Percentiles rank a stretch among this genome's conserved stretches.
Conservation (phyloP, 2,888 invertebrate species). For the Dexiosoma caninum region DNA sequence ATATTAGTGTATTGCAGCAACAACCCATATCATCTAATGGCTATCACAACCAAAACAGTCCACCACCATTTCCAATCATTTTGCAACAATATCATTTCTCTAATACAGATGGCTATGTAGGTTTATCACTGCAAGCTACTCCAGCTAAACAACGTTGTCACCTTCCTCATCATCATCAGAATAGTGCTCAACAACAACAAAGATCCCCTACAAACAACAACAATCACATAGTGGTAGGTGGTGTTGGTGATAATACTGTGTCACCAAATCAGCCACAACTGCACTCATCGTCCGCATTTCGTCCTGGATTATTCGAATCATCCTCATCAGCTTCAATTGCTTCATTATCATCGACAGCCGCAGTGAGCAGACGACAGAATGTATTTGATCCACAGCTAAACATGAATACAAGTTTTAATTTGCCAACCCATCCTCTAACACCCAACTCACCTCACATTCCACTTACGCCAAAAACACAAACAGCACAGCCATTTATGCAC, state of each 20-base stretch:
- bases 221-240: slow-evolving; percentile 58
- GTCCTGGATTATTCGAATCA: slow-evolving; percentile 38
- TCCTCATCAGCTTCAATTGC: slow-evolving; percentile 47
- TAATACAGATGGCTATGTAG: slow-evolving; percentile 73
- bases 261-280: slow-evolving; percentile 64
- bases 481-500: slow-evolving; percentile 63
- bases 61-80: slow-evolving; percentile 63
- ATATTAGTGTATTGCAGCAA: slow-evolving; percentile 48
- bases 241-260: slow-evolving; percentile 42
- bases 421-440: slow-evolving; percentile 59
- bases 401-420: slow-evolving; percentile 50
- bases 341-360: slow-evolving; percentile 59
- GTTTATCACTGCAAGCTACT: slow-evolving; percentile 70
- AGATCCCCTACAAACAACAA: slow-evolving; percentile 59
- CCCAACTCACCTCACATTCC: slow-evolving; percentile 48
- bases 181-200: slow-evolving; percentile 49
- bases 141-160: slow-evolving; percentile 61
- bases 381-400: slow-evolving; percentile 65
- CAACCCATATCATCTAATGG: slow-evolving; percentile 56
- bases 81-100: slow-evolving; percentile 73
- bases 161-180: slow-evolving; percentile 45
- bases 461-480: slow-evolving; percentile 58
- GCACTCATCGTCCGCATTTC: slow-evolving; percentile 64
- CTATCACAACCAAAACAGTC: slow-evolving; percentile 49
- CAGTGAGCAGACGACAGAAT: slow-evolving; percentile 67